These are phyloP conservation scores for Anneissia japonica DNA, from an alignment of 35 echinoderm and acorn worm species.

Conservation along the genomic window DNA sequence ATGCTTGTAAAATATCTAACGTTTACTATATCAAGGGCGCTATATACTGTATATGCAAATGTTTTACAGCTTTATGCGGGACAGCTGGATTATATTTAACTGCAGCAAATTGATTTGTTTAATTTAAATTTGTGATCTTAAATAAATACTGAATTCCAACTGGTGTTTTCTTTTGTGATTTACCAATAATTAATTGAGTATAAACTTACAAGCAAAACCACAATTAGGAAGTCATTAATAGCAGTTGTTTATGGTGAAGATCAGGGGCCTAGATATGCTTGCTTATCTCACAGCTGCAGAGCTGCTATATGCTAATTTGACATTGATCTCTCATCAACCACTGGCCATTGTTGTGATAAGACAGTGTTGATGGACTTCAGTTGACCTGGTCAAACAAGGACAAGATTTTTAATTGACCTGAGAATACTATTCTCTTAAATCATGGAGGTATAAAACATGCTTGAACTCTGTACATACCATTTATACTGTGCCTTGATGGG, in stretches of 20 bases:
- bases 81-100: not conserved
- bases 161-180: not conserved
- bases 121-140: not conserved
- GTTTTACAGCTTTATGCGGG: no score
- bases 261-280: no score
- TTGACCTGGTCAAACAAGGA: not conserved
- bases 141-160: not conserved
- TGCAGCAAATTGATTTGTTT: not conserved
- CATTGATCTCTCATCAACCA: no score
- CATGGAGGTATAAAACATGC: no score
- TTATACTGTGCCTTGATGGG: no score
- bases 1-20: no score
- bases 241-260: not conserved
- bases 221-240: not conserved
- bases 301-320: no score
- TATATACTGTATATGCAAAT: no score
- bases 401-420: not conserved
- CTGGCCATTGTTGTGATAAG: not conserved
- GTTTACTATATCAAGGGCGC: no score
- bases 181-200: not conserved
- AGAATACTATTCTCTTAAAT: not conserved
- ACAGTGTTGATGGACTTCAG: not conserved
- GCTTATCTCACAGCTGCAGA: no score
- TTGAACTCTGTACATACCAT: no score
- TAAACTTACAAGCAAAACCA: not conserved